phyloP scores from a whole-genome alignment of 2,888 invertebrate genomes.

The Panopea generosa region DNA sequence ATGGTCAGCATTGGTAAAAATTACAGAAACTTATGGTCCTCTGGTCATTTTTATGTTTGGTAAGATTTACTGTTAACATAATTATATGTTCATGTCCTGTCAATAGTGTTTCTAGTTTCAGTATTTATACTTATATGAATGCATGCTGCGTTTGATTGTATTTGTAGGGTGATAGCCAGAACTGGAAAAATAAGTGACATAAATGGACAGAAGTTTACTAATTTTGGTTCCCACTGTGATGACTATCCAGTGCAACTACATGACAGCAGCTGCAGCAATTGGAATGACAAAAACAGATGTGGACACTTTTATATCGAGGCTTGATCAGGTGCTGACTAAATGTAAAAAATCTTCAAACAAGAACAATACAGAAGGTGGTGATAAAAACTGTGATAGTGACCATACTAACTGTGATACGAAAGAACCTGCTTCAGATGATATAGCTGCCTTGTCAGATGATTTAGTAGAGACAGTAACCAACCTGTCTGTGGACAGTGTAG shows the following conservation, averaged over 20 bases:
- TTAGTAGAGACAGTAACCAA: no score
- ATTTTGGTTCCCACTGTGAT: slow-evolving; percentile 90
- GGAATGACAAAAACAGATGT: slow-evolving; percentile 90
- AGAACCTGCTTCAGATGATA: not conserved
- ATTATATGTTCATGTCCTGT: no score
- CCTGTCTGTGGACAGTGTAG: no score
- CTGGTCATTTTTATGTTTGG: no score
- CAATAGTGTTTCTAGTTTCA: no score
- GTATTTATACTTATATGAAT: no score
- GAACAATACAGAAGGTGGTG: not conserved
- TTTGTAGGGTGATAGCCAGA: slow-evolving; percentile 84
- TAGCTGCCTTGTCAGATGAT: not conserved
- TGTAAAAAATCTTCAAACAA: not conserved
- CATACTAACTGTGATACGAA: not conserved
- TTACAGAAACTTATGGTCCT: no score
- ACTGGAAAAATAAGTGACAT: slow-evolving; percentile 71
- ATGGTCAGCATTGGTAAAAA: no score
- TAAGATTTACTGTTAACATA: no score
- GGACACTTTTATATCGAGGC: slow-evolving; percentile 89
- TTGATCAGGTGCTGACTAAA: slow-evolving; percentile 88
- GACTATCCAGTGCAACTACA: slow-evolving; percentile 88
- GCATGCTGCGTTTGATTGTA: no score
- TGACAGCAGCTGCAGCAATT: slow-evolving; percentile 91
- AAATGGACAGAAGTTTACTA: slow-evolving; percentile 84
- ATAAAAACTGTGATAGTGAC: not conserved